Base-by-base conservation (phyloP, 2,888 invertebrate genomes). In the Sarcophaga subvicina region DNA sequence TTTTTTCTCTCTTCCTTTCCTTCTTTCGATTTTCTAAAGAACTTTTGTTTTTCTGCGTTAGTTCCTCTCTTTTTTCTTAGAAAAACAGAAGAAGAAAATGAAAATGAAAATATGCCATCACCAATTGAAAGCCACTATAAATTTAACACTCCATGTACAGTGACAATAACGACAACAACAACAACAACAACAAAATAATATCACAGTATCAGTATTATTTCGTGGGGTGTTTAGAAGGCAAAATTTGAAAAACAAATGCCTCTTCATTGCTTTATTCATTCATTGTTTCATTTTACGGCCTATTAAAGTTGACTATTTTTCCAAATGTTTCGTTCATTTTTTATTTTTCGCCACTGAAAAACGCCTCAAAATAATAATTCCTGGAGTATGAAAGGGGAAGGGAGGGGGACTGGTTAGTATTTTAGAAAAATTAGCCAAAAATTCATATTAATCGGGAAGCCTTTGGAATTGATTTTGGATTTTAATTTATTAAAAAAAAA, bases 51-150 rank as follows among this genome's bases (percentile, higher is more conserved):
- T 37, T 37, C 10, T 8, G 8, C 37, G 37, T 2, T 8, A 2
- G 37, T 37, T 37, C 3, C 10, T 8, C 3, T 37, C 8, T 8
- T 2, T 2, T 37, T 37, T 37, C 0, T 8, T 37, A 37, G 60
- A 62, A 83, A 70, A 70, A 73, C 27, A 64, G 20, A 64, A 60
- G 49, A 70, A 75, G 60, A 70, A 71, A 78, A 69, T 60, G 62
- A 80, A 87, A 84, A 87, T 84, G 62, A 83, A 87, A 84, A 87
- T 84, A 77, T 84, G 80, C 70, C 87, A 84, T 87, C 84, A 84
- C 72, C 87, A 87, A 87, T 84, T 81, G 79, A 79, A 80, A 73
- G 37, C 1, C 81, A 79, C 80, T 84, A 82, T 84, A 76, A 87
- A 82, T 84, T 87, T 79, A 59, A 69, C 76, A 84, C 80, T 54